Evolutionary conservation across 2,888 invertebrate species (phyloP), one percentile per base, ranked within the genome.

Genomic region (Drosophila limbata): DNA sequence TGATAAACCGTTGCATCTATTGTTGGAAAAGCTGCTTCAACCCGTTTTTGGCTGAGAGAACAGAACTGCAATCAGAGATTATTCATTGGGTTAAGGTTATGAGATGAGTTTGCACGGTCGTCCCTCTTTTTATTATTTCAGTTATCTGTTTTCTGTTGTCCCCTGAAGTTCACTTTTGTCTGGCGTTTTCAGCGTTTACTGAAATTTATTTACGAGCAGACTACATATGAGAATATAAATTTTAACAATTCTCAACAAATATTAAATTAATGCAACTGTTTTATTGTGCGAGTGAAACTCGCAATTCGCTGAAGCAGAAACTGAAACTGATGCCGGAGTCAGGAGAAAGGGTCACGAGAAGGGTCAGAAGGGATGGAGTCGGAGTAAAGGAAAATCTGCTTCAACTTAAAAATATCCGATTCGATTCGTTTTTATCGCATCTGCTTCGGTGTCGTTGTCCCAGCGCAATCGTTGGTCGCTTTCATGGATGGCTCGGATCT

Each of bases 321-420:
- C 3, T 21, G 10, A 31, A 28, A 10, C 3, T 21, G 25, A 25
- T 21, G 33, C 3, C 1, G 28, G n/a, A 31, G 28, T 9, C 25
- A 17, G 45, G 45, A 5, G 21, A 21, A 5, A 10, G 37, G 35
- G 47, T 3, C 28, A 33, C 15, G 4, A 40, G 13, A 2, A 0
- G 21, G 4, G 15, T 15, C 31, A 28, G 25, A 4, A 15, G 25
- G 9, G 13, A 33, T 15, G 5, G 28, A 25, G 40, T 17, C 37
- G 25, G 15, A 40, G 42, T 35, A 17, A 50, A 63, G 60, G 48
- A 68, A 69, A 80, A 88, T 83, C 80, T 83, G 83, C 69, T 79
- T 69, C 80, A 85, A 85, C 83, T 83, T 83, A 79, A 85, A 77
- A 73, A 77, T 65, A 74, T 85, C 83, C 77, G 86, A 79, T 77